Conservation (phyloP, 1,140 invertebrate genomes). For the Nebria ingens region DNA sequence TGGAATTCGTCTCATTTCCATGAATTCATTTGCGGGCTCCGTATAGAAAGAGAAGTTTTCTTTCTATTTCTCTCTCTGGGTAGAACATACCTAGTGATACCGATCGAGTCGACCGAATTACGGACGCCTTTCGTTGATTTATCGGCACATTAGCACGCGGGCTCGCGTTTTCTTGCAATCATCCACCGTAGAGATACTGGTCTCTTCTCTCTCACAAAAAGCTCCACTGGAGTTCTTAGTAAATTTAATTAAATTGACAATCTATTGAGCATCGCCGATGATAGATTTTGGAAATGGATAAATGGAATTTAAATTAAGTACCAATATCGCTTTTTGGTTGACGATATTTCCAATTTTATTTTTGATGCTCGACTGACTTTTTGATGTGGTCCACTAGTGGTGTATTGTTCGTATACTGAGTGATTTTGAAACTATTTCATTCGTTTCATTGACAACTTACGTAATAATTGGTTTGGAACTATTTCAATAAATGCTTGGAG, state of each 20-base stretch:
- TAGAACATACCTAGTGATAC: not conserved
- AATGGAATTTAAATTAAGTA: constrained; percentile 6
- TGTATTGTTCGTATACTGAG: too few relatives aligned
- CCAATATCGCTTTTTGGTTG: constrained; percentile 2
- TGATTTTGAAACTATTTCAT: constrained; percentile 6
- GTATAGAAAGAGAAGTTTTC: too few relatives aligned
- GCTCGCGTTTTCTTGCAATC: not conserved
- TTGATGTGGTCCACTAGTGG: too few relatives aligned
- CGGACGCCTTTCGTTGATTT: not conserved
- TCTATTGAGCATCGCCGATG: not conserved
- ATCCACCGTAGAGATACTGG: not conserved
- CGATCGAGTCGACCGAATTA: not conserved
- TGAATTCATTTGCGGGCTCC: too few relatives aligned
- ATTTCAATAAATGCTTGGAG: too few relatives aligned
- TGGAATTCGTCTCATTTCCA: too few relatives aligned
- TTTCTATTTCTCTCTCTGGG: too few relatives aligned
- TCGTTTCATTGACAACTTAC: not conserved
- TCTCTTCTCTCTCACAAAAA: not conserved
- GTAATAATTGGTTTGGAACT: too few relatives aligned
- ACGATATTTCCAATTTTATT: not conserved
- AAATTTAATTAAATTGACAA: constrained; percentile 8
- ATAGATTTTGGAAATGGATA: not conserved
- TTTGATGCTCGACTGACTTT: too few relatives aligned
- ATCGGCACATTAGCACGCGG: not conserved
- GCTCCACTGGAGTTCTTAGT: not conserved